Base-by-base conservation (phyloP, 2,797 vertebrate genomes). In the Heteromormyrus szaboi region DNA sequence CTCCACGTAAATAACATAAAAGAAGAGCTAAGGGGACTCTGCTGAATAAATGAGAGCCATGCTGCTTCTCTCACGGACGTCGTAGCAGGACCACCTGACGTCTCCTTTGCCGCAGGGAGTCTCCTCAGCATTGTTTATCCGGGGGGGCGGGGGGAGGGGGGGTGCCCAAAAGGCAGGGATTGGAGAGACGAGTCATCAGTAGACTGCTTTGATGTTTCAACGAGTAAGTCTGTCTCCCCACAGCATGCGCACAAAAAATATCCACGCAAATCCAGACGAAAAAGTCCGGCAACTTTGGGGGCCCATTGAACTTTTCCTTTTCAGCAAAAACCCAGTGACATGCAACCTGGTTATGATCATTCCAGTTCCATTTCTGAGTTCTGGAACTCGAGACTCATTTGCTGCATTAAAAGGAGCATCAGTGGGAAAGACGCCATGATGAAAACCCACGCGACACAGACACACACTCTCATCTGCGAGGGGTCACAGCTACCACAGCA, bases 151-250 rank as follows among this genome's bases (percentile, higher is more conserved):
- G 92, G 94, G 94, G 56, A 76, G 2, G 54, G 6, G 22, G 89
- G 90, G 89, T 93, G 91, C 95, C 96, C 95, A 96, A 97, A 95
- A 95, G 92, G 93, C 94, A 94, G 93, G 93, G 95, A 94, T 95
- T 96, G 96, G 94, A 94, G 95, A 95, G 94, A 94, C 96, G 97
- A 97, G 96, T 96, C 94, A 93, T 97, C 95, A 96, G 93, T 92
- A 94, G 92, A 94, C 92, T 89, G 92, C 97, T 98, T 98, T 99
- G 97, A 98, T 97, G 97, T 97, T 96, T 94, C 95, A 95, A 96
- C 96, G 94, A 96, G 92, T 94, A 95, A 95, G 94, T 95, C 92
- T 91, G 91, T 92, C 93, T 93, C 91, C 92, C 90, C 89, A 91
- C 89, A 54, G 33, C 44, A 51, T 12, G n/a, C 83, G n/a, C 44